Conservation (phyloP, 2,113 vertebrate species). For the Ameiurus melas region DNA sequence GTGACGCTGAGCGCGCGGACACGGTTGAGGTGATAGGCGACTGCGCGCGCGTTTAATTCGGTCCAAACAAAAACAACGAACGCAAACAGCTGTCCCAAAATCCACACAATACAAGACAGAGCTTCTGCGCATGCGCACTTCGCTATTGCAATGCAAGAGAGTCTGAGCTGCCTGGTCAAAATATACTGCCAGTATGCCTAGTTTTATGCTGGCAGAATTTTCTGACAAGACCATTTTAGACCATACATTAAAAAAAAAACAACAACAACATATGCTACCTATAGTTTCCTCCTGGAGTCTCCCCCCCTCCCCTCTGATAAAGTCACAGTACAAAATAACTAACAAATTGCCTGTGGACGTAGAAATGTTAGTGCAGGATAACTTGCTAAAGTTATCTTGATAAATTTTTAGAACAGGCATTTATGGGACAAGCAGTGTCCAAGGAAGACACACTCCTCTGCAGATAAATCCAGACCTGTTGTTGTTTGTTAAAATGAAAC, state of each 20-base stretch:
- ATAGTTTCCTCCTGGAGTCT: no score
- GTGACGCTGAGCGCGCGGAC: neutral
- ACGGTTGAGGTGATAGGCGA: neutral
- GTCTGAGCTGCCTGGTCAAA: neutral
- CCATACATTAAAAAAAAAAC: neutral
- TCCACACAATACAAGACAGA: no score
- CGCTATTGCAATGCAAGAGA: neutral
- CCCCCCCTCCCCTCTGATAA: neutral
- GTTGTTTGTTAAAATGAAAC: neutral
- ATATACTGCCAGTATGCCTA: neutral
- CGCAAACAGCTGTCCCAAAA: neutral
- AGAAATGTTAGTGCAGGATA: neutral
- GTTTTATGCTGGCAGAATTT: neutral
- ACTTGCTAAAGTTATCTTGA: neutral
- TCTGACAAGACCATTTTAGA: neutral
- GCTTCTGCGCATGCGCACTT: neutral
- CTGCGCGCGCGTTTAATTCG: neutral
- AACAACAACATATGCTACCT: no score
- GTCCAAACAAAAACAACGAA: neutral
- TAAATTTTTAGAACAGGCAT: neutral
- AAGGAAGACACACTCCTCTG: neutral
- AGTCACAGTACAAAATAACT: neutral
- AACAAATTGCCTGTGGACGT: neutral
- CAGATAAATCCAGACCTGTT: neutral
- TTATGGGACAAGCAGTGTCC: neutral